A percentile compares a stretch with the other conserved stretches of the same genome.
phyloP scores from a whole-genome alignment of 1,140 invertebrate species.

The Euwallacea similis region DNA sequence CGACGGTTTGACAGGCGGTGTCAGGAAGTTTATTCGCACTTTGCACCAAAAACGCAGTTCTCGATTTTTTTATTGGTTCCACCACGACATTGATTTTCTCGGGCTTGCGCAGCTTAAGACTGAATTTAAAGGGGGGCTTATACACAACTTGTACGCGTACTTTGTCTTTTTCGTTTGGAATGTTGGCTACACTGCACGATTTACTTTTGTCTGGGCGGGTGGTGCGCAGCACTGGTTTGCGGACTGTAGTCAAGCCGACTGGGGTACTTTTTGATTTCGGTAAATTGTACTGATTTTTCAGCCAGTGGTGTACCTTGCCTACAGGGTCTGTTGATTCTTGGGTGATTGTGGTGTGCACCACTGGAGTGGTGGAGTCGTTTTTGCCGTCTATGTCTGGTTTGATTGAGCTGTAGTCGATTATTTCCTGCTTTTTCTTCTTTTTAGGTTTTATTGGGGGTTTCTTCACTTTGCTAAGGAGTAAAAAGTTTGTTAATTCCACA shows the following conservation, averaged over 20 bases:
- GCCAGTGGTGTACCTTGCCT: constrained; percentile 81
- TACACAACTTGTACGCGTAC: constrained; percentile 80
- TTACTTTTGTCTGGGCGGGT: constrained; percentile 54
- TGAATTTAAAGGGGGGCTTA: constrained; percentile 83
- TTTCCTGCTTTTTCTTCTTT: constrained; percentile 66
- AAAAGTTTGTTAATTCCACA: neutral
- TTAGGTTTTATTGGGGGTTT: constrained; percentile 55
- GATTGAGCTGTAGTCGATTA: constrained; percentile 74
- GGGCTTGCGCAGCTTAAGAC: constrained; percentile 74
- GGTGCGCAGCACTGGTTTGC: constrained; percentile 51
- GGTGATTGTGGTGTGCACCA: constrained; percentile 49
- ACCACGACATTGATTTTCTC: constrained; percentile 58
- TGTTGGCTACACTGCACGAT: constrained; percentile 51
- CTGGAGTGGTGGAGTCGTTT: constrained; percentile 47
- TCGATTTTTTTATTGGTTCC: constrained; percentile 45
- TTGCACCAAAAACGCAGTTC: constrained; percentile 58
- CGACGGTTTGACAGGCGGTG: neutral
- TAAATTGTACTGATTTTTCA: constrained; percentile 63
- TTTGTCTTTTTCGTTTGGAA: constrained; percentile 63
- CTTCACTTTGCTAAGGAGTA: constrained; percentile 47
- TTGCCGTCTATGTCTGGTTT: constrained; percentile 59
- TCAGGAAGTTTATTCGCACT: constrained; percentile 43
- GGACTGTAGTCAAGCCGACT: constrained; percentile 58
- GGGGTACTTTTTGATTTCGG: constrained; percentile 76
- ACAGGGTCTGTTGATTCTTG: constrained; percentile 68